A percentile compares a stretch with the other conserved stretches of the same genome.
These are phyloP conservation scores for Drosophila conformis DNA, from an alignment of 2,888 invertebrate genomes.

Conservation along the genomic window DNA sequence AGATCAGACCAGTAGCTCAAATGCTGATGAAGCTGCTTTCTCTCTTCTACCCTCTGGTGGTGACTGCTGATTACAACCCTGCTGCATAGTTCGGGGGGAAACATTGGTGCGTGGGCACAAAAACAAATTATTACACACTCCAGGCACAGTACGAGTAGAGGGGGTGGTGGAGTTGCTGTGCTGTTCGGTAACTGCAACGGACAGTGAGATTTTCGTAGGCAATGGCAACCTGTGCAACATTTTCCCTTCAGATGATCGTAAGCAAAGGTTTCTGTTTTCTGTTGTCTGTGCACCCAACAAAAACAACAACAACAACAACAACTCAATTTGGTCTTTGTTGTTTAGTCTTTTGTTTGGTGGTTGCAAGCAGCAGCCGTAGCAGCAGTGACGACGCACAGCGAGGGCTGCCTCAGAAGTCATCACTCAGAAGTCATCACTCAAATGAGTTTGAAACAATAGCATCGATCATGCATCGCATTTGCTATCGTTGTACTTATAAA, in stretches of 20 bases:
- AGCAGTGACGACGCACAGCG: constrained; percentile 27
- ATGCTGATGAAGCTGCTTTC: constrained; percentile 55
- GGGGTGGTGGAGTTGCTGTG: constrained; percentile 4
- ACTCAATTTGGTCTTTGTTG: constrained; percentile 63
- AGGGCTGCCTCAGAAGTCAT: constrained; percentile 57
- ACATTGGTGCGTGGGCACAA: constrained; percentile 44
- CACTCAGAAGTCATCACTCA: constrained; percentile 29
- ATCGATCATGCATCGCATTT: constrained; percentile 29
- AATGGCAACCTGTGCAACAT: constrained; percentile 76
- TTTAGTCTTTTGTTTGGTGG: constrained; percentile 66
- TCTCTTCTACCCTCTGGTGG: constrained; percentile 11
- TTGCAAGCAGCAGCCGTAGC: constrained; percentile 44
- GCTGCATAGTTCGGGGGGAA: constrained; percentile 38
- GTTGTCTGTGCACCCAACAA: constrained; percentile 46
- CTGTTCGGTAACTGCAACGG: constrained; percentile 61
- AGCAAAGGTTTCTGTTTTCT: constrained; percentile 58
- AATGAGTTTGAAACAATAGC: background rate
- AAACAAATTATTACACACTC: constrained; percentile 76
- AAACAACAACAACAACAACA: constrained; percentile 26
- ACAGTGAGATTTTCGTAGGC: constrained; percentile 68
- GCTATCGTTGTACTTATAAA: constrained; percentile 18
- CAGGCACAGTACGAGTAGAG: background rate
- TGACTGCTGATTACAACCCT: constrained; percentile 28
- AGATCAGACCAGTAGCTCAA: constrained; percentile 54
- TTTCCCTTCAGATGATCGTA: constrained; percentile 42